phyloP scores from a whole-genome alignment of 2,888 invertebrate species.

The Nematopogon swammerdamellus region DNA sequence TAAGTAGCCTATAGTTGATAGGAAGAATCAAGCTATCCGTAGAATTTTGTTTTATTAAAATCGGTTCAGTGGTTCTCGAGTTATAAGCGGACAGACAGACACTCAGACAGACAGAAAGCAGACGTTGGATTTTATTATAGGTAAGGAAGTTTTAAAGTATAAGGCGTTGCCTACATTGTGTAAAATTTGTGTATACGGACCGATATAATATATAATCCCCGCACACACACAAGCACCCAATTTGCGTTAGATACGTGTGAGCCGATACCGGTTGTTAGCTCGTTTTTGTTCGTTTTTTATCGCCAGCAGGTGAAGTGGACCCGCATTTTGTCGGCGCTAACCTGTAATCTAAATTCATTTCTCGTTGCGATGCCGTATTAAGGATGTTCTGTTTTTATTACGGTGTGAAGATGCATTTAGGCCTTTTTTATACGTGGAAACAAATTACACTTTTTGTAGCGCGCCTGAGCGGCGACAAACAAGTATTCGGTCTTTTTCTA shows the following conservation, averaged over 20 bases:
- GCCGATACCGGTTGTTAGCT: background rate
- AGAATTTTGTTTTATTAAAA: too few relatives aligned
- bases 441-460: constrained; percentile 51
- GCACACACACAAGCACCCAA: background rate
- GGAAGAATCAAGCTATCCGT: too few relatives aligned
- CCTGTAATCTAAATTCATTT: constrained; percentile 59
- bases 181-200: too few relatives aligned
- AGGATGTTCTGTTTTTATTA: constrained; percentile 45
- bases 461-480: constrained; percentile 37
- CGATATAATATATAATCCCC: background rate
- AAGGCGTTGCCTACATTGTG: too few relatives aligned
- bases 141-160: too few relatives aligned
- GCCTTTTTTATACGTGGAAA: constrained; percentile 44
- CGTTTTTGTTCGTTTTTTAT: constrained; percentile 24
- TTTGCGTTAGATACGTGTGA: background rate
- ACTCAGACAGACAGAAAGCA: too few relatives aligned
- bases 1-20: too few relatives aligned
- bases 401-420: constrained; percentile 49
- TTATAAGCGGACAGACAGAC: too few relatives aligned
- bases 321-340: constrained; percentile 54
- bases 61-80: too few relatives aligned
- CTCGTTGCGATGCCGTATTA: constrained; percentile 48
- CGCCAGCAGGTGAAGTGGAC: constrained; percentile 48
- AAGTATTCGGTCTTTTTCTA: constrained; percentile 11
- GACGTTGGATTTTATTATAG: too few relatives aligned